Evolutionary conservation across 2,113 vertebrate genomes (phyloP).

Genomic region (Solea senegalensis): DNA sequence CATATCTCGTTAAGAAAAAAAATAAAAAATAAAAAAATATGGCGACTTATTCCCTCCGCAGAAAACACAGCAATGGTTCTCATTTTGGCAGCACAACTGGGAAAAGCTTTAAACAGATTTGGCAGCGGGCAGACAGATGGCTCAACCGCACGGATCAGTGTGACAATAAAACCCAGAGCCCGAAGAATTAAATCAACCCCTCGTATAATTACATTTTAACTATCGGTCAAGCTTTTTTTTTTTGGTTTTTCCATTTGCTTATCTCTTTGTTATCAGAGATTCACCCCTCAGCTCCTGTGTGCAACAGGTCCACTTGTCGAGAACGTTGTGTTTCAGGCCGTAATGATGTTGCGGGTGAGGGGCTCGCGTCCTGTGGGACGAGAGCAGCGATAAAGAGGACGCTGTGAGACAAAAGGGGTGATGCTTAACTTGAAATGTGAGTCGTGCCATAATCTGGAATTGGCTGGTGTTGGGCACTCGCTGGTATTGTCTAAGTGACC

Average conservation of each 20-base stretch:
- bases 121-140: slow-evolving; percentile 56
- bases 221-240: slow-evolving; percentile 28
- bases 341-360: slow-evolving; percentile 29
- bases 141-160: slow-evolving; percentile 42
- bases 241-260: slow-evolving; percentile 41
- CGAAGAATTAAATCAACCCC: slow-evolving; percentile 65
- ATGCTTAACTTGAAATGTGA: slow-evolving; percentile 28
- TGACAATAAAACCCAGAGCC: slow-evolving; percentile 61
- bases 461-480: not conserved
- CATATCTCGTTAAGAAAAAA: no score
- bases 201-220: slow-evolving; percentile 59
- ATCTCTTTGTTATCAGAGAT: slow-evolving; percentile 45
- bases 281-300: slow-evolving; percentile 37
- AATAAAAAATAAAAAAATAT: no score
- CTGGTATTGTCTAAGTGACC: not conserved
- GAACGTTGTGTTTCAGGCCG: slow-evolving; percentile 10
- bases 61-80: slow-evolving; percentile 37
- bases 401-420: slow-evolving; percentile 18
- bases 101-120: slow-evolving; percentile 60
- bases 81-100: slow-evolving; percentile 31
- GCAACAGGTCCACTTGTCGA: slow-evolving; percentile 38
- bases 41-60: slow-evolving; percentile 16
- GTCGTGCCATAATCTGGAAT: slow-evolving; percentile 7
- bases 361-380: slow-evolving; percentile 19
- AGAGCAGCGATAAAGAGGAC: slow-evolving; percentile 3